Base-by-base conservation (phyloP, 1,140 invertebrate genomes). In the Heterodera carotae region DNA sequence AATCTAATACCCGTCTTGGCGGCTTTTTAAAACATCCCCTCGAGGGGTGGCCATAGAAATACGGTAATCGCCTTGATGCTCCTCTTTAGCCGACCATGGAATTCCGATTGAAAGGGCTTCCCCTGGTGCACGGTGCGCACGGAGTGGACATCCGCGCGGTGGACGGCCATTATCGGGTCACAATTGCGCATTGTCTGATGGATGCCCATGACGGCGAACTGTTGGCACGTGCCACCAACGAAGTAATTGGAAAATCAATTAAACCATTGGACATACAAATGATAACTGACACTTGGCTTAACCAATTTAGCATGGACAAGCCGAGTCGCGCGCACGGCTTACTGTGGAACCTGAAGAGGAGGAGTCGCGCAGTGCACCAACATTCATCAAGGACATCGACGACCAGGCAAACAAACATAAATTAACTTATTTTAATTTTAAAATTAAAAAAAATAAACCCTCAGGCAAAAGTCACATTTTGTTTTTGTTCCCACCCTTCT, bases 341-440 rank as follows among this genome's bases (percentile, higher is more conserved):
- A 87, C 80, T 18, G 85, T 87, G 27, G 85, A 87, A 53, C 80
- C 79, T 6, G 80, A 81, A 60, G 85, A 86, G 48, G 85, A 87
- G 36, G 84, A 86, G 22, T 82, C 80, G 15, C 59, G 84, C 25
- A 82, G 80, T 76, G 85, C 85, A 1, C 85, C 85, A 12, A 87
- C 85, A 18, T 87, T 87, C 78, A 68, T 87, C 64, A 88, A 88
- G 67, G 85, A 87, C 73, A 87, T 87, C 66, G 84, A 87, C 66
- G 86, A 88, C 69, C 86, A 87, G 75, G 83, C n/a, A 60, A 64
- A 36, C 18, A 15, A 67, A 18, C 6, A 77, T 8, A 27, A 70
- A 68, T n/a, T n/a, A 12, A 43, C 0, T 12, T 8, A 43, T 8
- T 7, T 10, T 5, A 76, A 76, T 22, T 29, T 36, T 22, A 31